These are phyloP conservation scores for Sitobion miscanthi DNA, from an alignment of 1,140 invertebrate species.

Conservation along the genomic window DNA sequence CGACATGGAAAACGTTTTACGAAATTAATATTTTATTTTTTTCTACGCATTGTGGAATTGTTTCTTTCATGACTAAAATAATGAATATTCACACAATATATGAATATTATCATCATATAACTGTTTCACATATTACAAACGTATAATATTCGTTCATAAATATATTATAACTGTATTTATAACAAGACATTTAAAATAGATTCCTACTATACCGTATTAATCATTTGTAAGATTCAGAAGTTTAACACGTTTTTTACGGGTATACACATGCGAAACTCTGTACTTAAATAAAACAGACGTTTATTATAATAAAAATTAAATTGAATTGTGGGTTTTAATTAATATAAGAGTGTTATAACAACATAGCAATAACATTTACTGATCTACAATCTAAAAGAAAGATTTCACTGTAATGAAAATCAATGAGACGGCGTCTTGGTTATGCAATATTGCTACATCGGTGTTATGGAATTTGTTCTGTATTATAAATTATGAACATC, in stretches of 20 bases:
- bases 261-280: neutral
- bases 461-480: neutral
- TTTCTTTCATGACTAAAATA: neutral
- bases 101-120: neutral
- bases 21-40: neutral
- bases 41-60: neutral
- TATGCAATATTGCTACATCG: slow-evolving; percentile 25
- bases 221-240: neutral
- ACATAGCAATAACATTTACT: neutral
- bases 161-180: neutral
- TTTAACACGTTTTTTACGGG: neutral
- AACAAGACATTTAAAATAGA: neutral
- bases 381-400: neutral
- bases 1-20: neutral
- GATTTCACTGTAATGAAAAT: neutral
- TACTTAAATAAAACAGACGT: neutral
- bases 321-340: neutral
- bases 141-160: neutral
- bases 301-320: neutral
- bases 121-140: neutral
- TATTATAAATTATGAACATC: neutral
- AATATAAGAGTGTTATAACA: too few species aligned
- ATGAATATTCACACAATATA: neutral
- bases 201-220: neutral
- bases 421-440: neutral